A percentile compares a stretch with the other conserved stretches of the same genome.
phyloP scores from a whole-genome alignment of 2,797 vertebrate species.

The Pterois miles region DNA sequence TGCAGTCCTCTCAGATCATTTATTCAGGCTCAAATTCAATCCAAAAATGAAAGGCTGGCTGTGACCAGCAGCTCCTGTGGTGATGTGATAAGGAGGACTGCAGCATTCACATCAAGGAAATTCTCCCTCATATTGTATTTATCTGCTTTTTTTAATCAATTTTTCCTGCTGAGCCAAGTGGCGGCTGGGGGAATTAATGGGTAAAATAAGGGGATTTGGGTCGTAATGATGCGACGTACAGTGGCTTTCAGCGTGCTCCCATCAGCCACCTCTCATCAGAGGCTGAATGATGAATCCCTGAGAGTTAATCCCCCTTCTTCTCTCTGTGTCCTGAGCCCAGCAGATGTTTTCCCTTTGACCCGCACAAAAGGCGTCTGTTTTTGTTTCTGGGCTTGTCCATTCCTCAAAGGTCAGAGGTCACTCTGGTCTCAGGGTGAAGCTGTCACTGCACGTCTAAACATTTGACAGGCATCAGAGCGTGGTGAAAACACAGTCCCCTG shows the following conservation, averaged over 20 bases:
- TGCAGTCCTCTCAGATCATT: conserved; percentile 52
- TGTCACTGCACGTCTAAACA: conserved; percentile 78
- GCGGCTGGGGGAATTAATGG: conserved; percentile 21
- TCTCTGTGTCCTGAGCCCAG: conserved; percentile 58
- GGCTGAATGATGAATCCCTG: conserved; percentile 53
- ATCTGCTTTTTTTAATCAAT: conserved; percentile 40
- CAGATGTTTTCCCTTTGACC: conserved; percentile 84
- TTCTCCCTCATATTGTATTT: conserved; percentile 47
- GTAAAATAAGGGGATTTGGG: conserved; percentile 20
- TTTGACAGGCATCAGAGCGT: conserved; percentile 70
- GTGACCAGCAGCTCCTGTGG: conserved; percentile 54
- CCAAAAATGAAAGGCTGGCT: conserved; percentile 53
- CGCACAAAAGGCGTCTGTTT: conserved; percentile 80
- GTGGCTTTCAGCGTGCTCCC: conserved; percentile 49
- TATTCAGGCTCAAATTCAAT: conserved; percentile 62
- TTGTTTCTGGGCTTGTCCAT: conserved; percentile 79
- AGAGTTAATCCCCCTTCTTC: conserved; percentile 57
- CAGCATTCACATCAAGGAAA: conserved; percentile 50
- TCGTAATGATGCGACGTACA: conserved; percentile 38
- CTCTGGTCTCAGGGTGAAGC: conserved; percentile 73
- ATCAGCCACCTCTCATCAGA: conserved; percentile 50
- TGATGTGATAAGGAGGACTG: conserved; percentile 54
- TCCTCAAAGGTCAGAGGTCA: conserved; percentile 83
- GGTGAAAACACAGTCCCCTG: conserved; percentile 51
- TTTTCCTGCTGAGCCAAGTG: conserved; percentile 23